Evolutionary conservation across 2,797 vertebrate genomes (phyloP), one percentile per base, ranked within the genome.

Genomic region (Acipenser oxyrinchus): DNA sequence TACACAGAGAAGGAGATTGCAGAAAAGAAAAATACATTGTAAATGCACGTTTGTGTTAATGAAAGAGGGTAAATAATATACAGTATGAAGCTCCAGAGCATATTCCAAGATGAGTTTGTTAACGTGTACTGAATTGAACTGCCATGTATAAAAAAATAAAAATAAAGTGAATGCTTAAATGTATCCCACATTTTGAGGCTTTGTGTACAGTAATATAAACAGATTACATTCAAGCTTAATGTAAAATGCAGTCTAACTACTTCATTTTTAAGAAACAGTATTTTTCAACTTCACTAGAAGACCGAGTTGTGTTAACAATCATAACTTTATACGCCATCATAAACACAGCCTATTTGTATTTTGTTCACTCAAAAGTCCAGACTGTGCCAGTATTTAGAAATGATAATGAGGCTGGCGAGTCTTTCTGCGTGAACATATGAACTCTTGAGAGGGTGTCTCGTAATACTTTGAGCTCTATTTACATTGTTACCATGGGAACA

Each of bases 401-500:
- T 60, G 62, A 66, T 60, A 67, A 58, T 51, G 67, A 73, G 73
- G 69, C 71, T 68, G 70, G 71, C 71, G 73, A 74, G 70, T 71
- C 70, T 70, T 73, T 69, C 68, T 68, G 67, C 70, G 71, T 72
- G n/a, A 37, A 57, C 69, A 69, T 63, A 68, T 59, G 63, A 62
- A 62, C 70, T 68, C 49, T 6, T 12, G 55, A 58, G 55, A 13
- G 55, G 2, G 9, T 58, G 11, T 58, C 12, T 58, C 13, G 7
- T n/a, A 61, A 60, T 69, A 76, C 70, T 64, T 61, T 62, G 66
- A 63, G 66, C 61, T 66, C 67, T 70, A 70, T 74, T 72, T 76
- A 74, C 71, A 68, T 69, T 62, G 72, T 69, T 74, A 72, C 70
- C 66, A 73, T 71, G 69, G 72, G 69, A 72, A 72, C 75, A 51